A percentile compares a stretch with the other conserved stretches of the same genome.
These are phyloP conservation scores for Phainopepla nitens DNA, from an alignment of 2,113 vertebrate genomes.

Conservation along the genomic window DNA sequence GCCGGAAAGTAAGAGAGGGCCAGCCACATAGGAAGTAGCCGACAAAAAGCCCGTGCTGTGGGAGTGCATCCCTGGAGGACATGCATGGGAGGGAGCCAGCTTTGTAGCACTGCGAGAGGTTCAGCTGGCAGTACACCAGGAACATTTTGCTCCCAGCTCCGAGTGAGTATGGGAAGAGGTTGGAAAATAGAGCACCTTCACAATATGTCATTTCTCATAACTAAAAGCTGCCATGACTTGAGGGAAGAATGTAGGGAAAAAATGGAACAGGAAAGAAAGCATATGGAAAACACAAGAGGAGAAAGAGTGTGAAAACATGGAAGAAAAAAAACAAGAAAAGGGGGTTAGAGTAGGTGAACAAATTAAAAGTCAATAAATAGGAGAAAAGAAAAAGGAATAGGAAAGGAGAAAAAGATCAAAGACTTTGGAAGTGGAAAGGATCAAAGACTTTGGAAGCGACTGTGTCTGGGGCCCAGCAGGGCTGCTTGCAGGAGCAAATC, in stretches of 20 bases:
- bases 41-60: background rate
- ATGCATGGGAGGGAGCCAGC: conserved; percentile 26
- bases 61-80: conserved; percentile 35
- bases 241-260: background rate
- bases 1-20: background rate
- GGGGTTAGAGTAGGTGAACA: background rate
- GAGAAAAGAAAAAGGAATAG: background rate
- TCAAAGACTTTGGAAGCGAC: background rate
- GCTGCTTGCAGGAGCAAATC: background rate
- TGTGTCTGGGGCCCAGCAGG: background rate
- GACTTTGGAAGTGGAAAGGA: background rate
- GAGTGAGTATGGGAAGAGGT: background rate
- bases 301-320: background rate
- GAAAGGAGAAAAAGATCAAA: background rate
- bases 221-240: background rate
- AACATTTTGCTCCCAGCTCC: conserved; percentile 41
- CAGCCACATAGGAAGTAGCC: background rate
- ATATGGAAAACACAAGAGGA: background rate
- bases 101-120: conserved; percentile 15
- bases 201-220: conserved; percentile 30
- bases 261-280: background rate
- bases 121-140: conserved; percentile 59
- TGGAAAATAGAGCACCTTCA: conserved; percentile 49
- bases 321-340: background rate
- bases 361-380: background rate